Evolutionary conservation across 2,888 invertebrate genomes (phyloP).

Genomic region (Latrodectus elegans): DNA sequence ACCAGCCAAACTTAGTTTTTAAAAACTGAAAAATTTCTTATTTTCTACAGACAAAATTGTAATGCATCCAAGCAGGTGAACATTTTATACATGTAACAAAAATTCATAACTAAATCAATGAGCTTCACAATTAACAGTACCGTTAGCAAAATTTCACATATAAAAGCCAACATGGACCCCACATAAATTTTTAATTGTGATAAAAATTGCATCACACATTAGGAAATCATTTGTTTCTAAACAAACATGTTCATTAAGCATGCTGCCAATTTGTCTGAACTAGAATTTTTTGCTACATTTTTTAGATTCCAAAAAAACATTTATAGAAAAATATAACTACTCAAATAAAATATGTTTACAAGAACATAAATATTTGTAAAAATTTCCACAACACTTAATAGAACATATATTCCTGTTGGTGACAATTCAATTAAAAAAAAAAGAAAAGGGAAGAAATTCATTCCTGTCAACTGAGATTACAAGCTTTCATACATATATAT

Average conservation of each 20-base stretch:
- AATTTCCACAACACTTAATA: slow-evolving; percentile 66
- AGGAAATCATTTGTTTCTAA: no score
- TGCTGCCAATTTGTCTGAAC: slow-evolving; percentile 4
- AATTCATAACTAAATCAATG: background rate
- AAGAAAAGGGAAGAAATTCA: slow-evolving; percentile 40
- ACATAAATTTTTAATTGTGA: no score
- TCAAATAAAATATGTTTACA: slow-evolving; percentile 58
- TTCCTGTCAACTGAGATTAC: slow-evolving; percentile 67
- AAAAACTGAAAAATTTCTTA: slow-evolving; percentile 8
- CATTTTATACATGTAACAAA: slow-evolving; percentile 11
- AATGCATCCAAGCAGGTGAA: slow-evolving; percentile 32
- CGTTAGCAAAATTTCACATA: background rate
- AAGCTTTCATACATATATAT: slow-evolving; percentile 48
- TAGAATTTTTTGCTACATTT: slow-evolving; percentile 16
- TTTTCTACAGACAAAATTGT: slow-evolving; percentile 48
- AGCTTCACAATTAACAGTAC: background rate
- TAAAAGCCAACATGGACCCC: background rate
- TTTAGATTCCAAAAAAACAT: slow-evolving; percentile 6
- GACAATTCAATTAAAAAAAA: slow-evolving; percentile 46
- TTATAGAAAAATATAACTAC: slow-evolving; percentile 64
- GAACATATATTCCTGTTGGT: slow-evolving; percentile 46
- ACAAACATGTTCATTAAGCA: background rate
- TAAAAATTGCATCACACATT: no score
- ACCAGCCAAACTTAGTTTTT: slow-evolving; percentile 62
- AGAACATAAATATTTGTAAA: slow-evolving; percentile 64